Evolutionary conservation across 2,797 vertebrate species (phyloP).

Genomic region (Etheostoma nigrum): DNA sequence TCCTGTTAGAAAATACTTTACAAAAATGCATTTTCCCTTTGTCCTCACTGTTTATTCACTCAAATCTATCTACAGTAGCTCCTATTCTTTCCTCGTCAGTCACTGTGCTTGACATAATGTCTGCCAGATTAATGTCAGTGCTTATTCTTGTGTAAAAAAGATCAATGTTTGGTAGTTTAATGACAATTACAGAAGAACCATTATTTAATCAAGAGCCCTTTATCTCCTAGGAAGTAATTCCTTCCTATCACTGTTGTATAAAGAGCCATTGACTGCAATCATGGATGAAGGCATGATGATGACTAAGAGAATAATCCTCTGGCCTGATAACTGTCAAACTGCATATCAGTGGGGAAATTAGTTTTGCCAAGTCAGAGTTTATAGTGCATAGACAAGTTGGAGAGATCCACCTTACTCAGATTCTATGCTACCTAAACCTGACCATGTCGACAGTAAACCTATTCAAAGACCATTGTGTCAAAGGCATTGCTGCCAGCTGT

Average conservation of each 20-base stretch:
- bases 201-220: slow-evolving; percentile 42
- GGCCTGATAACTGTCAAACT: slow-evolving; percentile 8
- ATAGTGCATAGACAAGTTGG: background rate
- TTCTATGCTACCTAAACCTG: background rate
- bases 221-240: slow-evolving; percentile 13
- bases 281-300: slow-evolving; percentile 21
- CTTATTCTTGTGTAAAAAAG: slow-evolving; percentile 19
- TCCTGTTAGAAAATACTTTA: background rate
- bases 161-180: slow-evolving; percentile 49
- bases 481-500: slow-evolving; percentile 4
- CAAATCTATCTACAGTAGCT: background rate
- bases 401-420: background rate
- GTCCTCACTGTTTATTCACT: background rate
- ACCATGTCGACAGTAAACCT: background rate
- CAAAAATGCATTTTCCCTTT: background rate
- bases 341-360: background rate
- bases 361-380: background rate
- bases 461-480: background rate
- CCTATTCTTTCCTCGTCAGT: slow-evolving; percentile 15
- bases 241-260: slow-evolving; percentile 14
- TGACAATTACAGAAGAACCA: slow-evolving; percentile 26
- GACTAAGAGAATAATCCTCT: slow-evolving; percentile 20
- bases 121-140: slow-evolving; percentile 17
- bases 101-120: background rate
- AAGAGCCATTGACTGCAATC: slow-evolving; percentile 43